phyloP scores from a whole-genome alignment of 2,113 vertebrate genomes.

The Struthidea cinerea region DNA sequence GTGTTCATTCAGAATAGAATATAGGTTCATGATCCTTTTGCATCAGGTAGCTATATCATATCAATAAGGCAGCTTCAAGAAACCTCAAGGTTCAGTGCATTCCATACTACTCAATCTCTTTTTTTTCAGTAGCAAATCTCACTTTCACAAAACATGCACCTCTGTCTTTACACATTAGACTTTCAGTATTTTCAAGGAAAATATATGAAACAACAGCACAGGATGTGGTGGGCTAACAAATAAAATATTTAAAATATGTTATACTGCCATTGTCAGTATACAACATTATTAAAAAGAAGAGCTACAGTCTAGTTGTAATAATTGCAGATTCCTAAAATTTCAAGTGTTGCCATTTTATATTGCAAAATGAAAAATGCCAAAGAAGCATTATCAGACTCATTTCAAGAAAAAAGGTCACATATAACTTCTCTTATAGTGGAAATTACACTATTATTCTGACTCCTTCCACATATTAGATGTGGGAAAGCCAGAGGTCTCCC shows the following conservation, averaged over 20 bases:
- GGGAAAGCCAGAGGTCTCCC: background rate
- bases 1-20: background rate
- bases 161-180: background rate
- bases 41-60: background rate
- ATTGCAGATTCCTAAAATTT: background rate
- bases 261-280: background rate
- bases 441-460: background rate
- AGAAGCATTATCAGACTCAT: background rate
- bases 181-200: background rate
- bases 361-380: background rate
- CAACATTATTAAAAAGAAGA: background rate
- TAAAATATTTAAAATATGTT: background rate
- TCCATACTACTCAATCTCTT: background rate
- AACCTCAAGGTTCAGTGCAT: background rate
- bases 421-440: background rate
- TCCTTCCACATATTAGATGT: background rate
- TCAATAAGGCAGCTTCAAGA: background rate
- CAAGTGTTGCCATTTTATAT: background rate
- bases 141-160: background rate
- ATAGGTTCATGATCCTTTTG: background rate
- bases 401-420: background rate
- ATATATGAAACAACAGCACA: background rate
- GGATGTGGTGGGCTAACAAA: background rate
- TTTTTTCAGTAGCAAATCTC: background rate
- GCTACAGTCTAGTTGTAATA: background rate